Base-by-base conservation (phyloP, 2,113 vertebrate genomes). In the Apodemus speciosus region DNA sequence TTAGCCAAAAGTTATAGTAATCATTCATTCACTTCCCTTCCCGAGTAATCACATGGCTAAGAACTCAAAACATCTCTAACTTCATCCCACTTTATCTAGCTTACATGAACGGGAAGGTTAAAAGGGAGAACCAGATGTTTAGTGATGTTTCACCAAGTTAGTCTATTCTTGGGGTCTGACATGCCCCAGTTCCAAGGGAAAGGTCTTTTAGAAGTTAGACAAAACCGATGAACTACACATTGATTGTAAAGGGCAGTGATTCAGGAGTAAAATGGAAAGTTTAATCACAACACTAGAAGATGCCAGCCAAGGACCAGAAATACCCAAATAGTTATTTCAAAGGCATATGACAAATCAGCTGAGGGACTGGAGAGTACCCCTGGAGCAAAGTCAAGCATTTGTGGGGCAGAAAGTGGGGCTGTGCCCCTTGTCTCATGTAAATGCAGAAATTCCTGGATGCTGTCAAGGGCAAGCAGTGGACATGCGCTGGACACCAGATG, bases 41-140 rank as follows among this genome's bases (percentile, higher is more conserved):
- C 97, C 97, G 97, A 96, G 97, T 97, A 97, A 96, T 94, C 94
- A 96, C 89, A 92, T 68, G 79, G 60, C 89, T 95, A 83, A 91
- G 97, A 95, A 56, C 95, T 66, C 96, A 97, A 96, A 97, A 75
- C 62, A 90, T n/a, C 86, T 75, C 38, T 95, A 93, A 71, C 91
- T 95, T 95, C 85, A 51, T 58, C 30, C 89, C 69, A 83, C 94
- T 93, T 93, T 92, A 97, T 97, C 89, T 96, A 94, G 88, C 90
- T 86, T 71, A 3, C 97, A 93, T 96, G 81, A 96, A 93, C 95
- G 96, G 94, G 77, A 94, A 91, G 95, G 96, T 95, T 80, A 95
- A 97, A 97, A 96, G 16, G 80, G 88, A 80, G 71, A 94, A 77
- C 90, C 95, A 96, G 90, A 89, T 96, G 90, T 97, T 97, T 97